A percentile compares a stretch with the other conserved stretches of the same genome.
phyloP scores from a whole-genome alignment of 2,888 invertebrate genomes.

The Tricholauxania praeusta region DNA sequence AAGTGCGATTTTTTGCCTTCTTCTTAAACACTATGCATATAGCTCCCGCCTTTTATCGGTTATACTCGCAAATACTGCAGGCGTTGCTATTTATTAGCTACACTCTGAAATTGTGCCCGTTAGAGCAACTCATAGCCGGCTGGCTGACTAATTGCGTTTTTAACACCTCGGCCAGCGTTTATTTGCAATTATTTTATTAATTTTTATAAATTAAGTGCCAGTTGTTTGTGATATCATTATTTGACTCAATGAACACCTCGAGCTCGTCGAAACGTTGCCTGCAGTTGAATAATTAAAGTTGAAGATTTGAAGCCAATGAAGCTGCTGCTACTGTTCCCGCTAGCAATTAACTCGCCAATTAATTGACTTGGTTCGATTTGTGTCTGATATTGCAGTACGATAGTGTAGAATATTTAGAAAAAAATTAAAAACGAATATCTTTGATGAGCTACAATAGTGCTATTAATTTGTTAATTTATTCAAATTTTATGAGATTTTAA shows the following conservation, averaged over 20 bases:
- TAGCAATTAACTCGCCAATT: slow-evolving; percentile 3
- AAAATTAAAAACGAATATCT: too few relatives aligned
- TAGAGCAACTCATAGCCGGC: neutral
- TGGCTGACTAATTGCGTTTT: slow-evolving; percentile 24
- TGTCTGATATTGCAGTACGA: neutral
- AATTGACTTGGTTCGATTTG: too few relatives aligned
- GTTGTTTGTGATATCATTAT: slow-evolving; percentile 5
- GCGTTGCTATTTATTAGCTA: slow-evolving; percentile 5
- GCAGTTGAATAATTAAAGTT: neutral
- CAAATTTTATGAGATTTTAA: too few relatives aligned
- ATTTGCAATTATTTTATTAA: slow-evolving; percentile 25
- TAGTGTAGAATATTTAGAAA: too few relatives aligned
- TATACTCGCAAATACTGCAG: neutral
- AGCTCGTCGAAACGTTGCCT: neutral
- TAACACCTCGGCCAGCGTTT: slow-evolving; percentile 25
- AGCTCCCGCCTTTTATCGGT: slow-evolving; percentile 5
- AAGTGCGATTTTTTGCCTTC: neutral
- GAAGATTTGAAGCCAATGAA: neutral
- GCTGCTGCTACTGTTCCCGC: neutral
- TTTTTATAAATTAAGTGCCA: slow-evolving; percentile 32
- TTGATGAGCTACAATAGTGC: too few relatives aligned
- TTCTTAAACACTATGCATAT: slow-evolving; percentile 3
- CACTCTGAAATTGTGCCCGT: neutral
- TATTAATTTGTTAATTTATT: too few relatives aligned
- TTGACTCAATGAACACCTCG: slow-evolving; percentile 14